Base-by-base conservation (phyloP, 2,113 vertebrate genomes). In the Malurus cyaneus region DNA sequence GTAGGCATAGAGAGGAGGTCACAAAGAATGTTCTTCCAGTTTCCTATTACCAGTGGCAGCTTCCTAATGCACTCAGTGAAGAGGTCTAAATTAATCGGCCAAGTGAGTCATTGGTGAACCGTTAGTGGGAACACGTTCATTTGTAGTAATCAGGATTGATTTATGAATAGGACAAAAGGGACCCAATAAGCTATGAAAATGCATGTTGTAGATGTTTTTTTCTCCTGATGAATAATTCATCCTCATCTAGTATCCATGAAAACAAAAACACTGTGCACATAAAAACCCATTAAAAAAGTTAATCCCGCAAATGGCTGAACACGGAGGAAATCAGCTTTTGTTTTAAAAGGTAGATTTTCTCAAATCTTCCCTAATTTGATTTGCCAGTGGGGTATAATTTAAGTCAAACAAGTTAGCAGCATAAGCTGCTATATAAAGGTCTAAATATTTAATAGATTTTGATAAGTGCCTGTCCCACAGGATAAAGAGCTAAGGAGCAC, bases 221-320 rank as follows among this genome's bases (percentile, higher is more conserved):
- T 21, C n/a, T 52, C 36, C 46, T 2, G 8, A 81, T 95, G 86
- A 96, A 97, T 97, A 94, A 97, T 97, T 96, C 89, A 96, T 94
- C 41, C 32, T 64, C 14, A 53, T 80, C 76, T 91, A 72, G 70
- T 86, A 92, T 66, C 80, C 84, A 74, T 54, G 81, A 97, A 96
- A 96, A 94, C 89, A 97, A 96, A 96, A 95, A 60, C 78, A 95
- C 44, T 93, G 57, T 88, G 88, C 64, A 41, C 31, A 54, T 93
- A 96, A 91, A 72, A 96, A 96, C 47, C 94, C 80, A 97, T 96
- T 96, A 71, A 91, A 89, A 94, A 96, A 91, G 80, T 97, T 97
- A 97, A 97, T 97, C 94, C 93, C 80, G 64, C 94, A 97, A 97
- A 96, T 91, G 80, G 90, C 92, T 96, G 94, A 96, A 91, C 92